Evolutionary conservation across 2,113 vertebrate species (phyloP).

Genomic region (Ophiodon elongatus): DNA sequence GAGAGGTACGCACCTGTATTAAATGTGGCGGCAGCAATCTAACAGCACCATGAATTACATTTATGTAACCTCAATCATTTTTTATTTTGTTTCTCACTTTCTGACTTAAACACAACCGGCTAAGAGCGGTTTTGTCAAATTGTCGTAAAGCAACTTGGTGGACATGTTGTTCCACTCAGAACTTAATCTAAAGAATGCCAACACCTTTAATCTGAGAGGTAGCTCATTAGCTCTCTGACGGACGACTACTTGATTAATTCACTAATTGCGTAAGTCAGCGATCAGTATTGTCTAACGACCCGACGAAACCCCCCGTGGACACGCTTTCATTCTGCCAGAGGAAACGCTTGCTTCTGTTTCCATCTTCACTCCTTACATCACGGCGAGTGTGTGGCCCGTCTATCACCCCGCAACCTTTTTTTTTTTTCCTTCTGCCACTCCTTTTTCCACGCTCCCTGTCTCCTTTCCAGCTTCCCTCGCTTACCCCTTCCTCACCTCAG

Average conservation of each 20-base stretch:
- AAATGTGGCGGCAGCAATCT: too few relatives aligned
- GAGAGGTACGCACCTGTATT: too few relatives aligned
- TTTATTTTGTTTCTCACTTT: too few relatives aligned
- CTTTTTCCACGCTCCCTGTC: slow-evolving; percentile 68
- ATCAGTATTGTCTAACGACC: background rate
- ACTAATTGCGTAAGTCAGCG: background rate
- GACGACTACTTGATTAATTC: background rate
- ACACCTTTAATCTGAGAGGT: background rate
- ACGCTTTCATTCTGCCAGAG: background rate
- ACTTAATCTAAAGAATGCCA: background rate
- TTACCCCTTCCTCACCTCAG: slow-evolving; percentile 64
- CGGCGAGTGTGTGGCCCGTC: slow-evolving; percentile 48
- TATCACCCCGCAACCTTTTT: slow-evolving; percentile 59
- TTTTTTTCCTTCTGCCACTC: slow-evolving; percentile 34
- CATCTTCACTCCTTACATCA: slow-evolving; percentile 35
- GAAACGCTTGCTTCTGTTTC: background rate
- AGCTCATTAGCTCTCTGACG: background rate
- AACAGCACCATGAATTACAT: too few relatives aligned
- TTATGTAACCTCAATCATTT: too few relatives aligned
- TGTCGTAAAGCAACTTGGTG: too few relatives aligned
- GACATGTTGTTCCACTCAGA: too few relatives aligned
- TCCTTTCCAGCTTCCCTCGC: slow-evolving; percentile 34
- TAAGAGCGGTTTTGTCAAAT: too few relatives aligned
- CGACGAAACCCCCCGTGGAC: background rate
- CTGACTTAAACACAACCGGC: too few relatives aligned